Evolutionary conservation across 2,888 invertebrate species (phyloP).

Genomic region (Drosophila putrida): DNA sequence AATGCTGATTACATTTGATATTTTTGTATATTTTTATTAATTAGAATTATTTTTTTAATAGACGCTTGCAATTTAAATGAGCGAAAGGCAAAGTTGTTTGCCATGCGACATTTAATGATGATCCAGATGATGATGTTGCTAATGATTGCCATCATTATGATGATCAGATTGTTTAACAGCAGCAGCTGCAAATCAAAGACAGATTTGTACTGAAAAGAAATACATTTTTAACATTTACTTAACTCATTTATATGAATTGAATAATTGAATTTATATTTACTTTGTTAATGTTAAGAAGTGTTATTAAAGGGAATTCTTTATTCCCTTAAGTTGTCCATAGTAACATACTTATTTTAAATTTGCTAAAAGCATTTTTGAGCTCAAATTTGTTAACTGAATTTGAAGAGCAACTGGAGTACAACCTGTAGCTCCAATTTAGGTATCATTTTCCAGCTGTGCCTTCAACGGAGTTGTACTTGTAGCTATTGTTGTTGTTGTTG

Average conservation of each 20-base stretch:
- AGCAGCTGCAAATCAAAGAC: slow-evolving; percentile 15
- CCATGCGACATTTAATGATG: slow-evolving; percentile 18
- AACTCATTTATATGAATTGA: slow-evolving; percentile 46
- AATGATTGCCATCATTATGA: slow-evolving; percentile 2
- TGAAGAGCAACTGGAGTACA: slow-evolving; percentile 23
- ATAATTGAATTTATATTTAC: slow-evolving; percentile 17
- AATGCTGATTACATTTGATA: slow-evolving; percentile 74
- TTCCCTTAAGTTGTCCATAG: background rate
- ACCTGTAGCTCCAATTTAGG: slow-evolving; percentile 15
- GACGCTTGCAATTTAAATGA: slow-evolving; percentile 54
- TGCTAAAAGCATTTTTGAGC: background rate
- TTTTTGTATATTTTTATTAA: slow-evolving; percentile 61
- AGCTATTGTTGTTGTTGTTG: slow-evolving; percentile 1
- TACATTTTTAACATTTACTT: slow-evolving; percentile 61
- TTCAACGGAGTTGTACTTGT: slow-evolving; percentile 49
- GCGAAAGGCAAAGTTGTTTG: slow-evolving; percentile 57
- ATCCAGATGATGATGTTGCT: slow-evolving; percentile 1
- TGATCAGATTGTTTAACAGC: slow-evolving; percentile 19
- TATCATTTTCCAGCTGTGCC: slow-evolving; percentile 49
- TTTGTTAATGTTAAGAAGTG: background rate
- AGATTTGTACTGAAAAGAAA: slow-evolving; percentile 30
- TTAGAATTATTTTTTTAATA: slow-evolving; percentile 56
- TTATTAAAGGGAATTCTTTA: too few relatives aligned
- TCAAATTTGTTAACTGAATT: slow-evolving; percentile 3
- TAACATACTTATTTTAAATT: too few relatives aligned